A percentile compares a stretch with the other conserved stretches of the same genome.
Conservation (phyloP, 2,797 vertebrate genomes). For the Hydrophis major region DNA sequence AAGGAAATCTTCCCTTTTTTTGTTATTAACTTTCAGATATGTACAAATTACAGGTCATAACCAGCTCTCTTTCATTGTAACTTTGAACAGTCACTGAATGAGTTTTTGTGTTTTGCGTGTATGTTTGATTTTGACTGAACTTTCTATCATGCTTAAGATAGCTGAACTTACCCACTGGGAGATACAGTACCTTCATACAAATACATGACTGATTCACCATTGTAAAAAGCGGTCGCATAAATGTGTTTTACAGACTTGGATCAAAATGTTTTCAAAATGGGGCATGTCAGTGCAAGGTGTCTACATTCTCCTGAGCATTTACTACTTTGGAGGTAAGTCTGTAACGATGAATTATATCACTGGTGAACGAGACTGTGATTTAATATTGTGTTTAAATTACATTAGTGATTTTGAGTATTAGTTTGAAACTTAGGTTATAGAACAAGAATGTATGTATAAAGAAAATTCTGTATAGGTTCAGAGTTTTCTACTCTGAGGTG, state of each 20-base stretch:
- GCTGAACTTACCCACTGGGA: neutral
- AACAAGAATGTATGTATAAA: neutral
- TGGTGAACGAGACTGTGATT: neutral
- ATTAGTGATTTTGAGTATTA: neutral
- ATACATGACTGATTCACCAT: neutral
- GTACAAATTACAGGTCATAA: neutral
- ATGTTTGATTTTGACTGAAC: neutral
- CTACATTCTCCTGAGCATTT: slow-evolving; percentile 54
- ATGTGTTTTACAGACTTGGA: slow-evolving; percentile 45
- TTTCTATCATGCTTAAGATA: neutral
- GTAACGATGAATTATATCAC: neutral
- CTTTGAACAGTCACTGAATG: neutral
- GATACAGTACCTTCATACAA: neutral
- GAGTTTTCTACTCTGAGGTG: neutral
- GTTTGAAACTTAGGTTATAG: neutral
- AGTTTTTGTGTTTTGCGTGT: neutral
- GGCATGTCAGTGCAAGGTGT: slow-evolving; percentile 52
- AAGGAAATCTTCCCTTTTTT: neutral
- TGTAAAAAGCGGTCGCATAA: neutral
- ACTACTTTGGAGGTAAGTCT: slow-evolving; percentile 63
- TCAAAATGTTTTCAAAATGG: slow-evolving; percentile 63
- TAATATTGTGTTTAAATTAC: too few species aligned
- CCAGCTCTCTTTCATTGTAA: neutral
- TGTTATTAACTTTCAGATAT: neutral
- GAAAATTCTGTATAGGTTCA: neutral